Percentiles rank a stretch among this genome's conserved stretches.
These are phyloP conservation scores for Thymelicus acteon DNA, from an alignment of 2,888 invertebrate genomes.

Conservation along the genomic window DNA sequence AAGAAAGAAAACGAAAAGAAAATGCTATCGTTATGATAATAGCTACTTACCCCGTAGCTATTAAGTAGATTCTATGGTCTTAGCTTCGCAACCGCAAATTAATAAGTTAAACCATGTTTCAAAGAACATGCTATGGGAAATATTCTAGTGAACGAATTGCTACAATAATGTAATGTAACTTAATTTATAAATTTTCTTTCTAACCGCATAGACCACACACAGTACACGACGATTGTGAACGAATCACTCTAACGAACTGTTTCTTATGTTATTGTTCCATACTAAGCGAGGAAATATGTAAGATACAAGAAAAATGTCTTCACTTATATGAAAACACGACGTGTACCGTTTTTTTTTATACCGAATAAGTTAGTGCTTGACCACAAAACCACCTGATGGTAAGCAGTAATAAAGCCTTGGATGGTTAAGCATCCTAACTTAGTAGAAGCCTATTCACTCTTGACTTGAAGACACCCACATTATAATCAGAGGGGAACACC, in stretches of 20 bases:
- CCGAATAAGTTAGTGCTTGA: too few relatives aligned
- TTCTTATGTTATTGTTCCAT: background rate
- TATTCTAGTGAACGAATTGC: constrained; percentile 6
- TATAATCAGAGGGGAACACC: too few relatives aligned
- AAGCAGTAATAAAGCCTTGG: too few relatives aligned
- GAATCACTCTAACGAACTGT: background rate
- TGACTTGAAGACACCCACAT: too few relatives aligned
- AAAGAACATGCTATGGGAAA: constrained; percentile 6
- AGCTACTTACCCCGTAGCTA: too few relatives aligned
- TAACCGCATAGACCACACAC: constrained; percentile 33
- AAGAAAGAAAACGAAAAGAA: too few relatives aligned
- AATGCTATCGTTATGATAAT: too few relatives aligned
- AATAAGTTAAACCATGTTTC: background rate
- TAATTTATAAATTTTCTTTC: constrained; percentile 16
- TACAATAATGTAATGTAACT: constrained; percentile 18
- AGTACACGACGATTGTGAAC: constrained; percentile 16
- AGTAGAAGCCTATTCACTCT: too few relatives aligned
- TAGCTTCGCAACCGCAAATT: background rate
- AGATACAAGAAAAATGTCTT: background rate
- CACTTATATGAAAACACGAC: too few relatives aligned
- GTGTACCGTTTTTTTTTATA: too few relatives aligned
- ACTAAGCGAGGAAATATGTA: background rate
- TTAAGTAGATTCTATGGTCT: background rate
- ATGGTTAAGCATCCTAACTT: too few relatives aligned
- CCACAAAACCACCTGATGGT: too few relatives aligned